Conservation (phyloP, 2,797 vertebrate genomes). For the Emys orbicularis region DNA sequence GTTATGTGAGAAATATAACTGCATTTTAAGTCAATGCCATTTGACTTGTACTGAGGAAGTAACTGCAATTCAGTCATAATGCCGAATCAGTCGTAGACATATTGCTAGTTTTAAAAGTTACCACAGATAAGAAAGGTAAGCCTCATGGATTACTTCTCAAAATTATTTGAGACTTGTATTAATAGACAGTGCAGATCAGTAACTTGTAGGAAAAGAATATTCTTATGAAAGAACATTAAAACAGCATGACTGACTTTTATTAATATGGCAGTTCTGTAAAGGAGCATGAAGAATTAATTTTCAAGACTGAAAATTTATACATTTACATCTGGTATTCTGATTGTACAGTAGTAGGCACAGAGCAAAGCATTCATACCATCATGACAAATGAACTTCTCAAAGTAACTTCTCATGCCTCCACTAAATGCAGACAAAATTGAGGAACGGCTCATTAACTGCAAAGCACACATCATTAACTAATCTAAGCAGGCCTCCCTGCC, state of each 20-base stretch:
- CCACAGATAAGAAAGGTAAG: conserved; percentile 5
- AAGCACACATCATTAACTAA: conserved; percentile 23
- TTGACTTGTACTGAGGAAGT: neutral
- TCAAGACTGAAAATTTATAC: neutral
- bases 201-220: neutral
- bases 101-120: conserved; percentile 8
- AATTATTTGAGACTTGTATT: conserved; percentile 31
- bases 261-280: neutral
- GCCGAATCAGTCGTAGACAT: neutral
- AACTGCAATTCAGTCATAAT: neutral
- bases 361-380: neutral
- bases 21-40: neutral
- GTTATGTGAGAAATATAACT: neutral
- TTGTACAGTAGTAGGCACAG: neutral
- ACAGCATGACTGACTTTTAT: neutral
- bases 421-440: conserved; percentile 6
- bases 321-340: neutral
- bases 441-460: conserved; percentile 24
- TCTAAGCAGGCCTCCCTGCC: conserved; percentile 4
- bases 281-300: neutral
- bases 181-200: neutral
- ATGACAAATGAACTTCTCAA: conserved; percentile 15
- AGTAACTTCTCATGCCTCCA: neutral
- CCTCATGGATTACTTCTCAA: conserved; percentile 19
- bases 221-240: neutral